A percentile compares a stretch with the other conserved stretches of the same genome.
phyloP scores from a whole-genome alignment of 2,797 vertebrate genomes.

The Pantherophis alleghaniensis region DNA sequence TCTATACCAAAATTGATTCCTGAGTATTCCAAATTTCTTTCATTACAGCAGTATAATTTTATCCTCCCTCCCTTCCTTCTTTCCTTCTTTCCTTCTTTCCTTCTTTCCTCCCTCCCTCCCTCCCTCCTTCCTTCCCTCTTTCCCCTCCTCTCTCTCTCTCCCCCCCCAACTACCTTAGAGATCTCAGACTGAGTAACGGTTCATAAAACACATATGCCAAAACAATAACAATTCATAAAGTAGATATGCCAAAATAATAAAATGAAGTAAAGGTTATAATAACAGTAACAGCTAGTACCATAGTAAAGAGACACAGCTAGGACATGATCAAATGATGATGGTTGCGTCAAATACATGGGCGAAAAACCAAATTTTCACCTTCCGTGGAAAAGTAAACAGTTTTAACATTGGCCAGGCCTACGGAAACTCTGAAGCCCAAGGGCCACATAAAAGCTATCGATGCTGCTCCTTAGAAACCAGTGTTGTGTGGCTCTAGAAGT shows the following conservation, averaged over 20 bases:
- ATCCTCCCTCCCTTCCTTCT: neutral
- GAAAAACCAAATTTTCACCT: neutral
- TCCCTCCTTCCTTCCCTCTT: neutral
- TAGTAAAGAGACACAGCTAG: neutral
- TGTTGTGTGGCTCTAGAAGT: neutral
- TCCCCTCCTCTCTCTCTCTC: neutral
- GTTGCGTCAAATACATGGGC: neutral
- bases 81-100: neutral
- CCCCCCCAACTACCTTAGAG: too few species aligned
- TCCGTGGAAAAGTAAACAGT: neutral
- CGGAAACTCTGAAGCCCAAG: neutral
- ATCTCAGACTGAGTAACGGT: neutral
- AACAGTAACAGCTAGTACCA: neutral
- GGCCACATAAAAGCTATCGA: neutral
- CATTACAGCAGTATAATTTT: neutral
- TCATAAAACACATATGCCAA: neutral
- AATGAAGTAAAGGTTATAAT: neutral
- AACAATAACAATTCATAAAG: neutral
- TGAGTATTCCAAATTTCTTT: neutral
- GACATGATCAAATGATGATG: neutral
- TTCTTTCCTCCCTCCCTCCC: rapidly evolving
- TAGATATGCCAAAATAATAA: neutral
- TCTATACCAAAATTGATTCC: neutral
- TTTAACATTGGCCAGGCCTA: neutral
- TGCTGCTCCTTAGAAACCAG: neutral